A percentile compares a stretch with the other conserved stretches of the same genome.
These are phyloP conservation scores for Tanytarsus gracilentus DNA, from an alignment of 2,888 invertebrate genomes.

Conservation along the genomic window DNA sequence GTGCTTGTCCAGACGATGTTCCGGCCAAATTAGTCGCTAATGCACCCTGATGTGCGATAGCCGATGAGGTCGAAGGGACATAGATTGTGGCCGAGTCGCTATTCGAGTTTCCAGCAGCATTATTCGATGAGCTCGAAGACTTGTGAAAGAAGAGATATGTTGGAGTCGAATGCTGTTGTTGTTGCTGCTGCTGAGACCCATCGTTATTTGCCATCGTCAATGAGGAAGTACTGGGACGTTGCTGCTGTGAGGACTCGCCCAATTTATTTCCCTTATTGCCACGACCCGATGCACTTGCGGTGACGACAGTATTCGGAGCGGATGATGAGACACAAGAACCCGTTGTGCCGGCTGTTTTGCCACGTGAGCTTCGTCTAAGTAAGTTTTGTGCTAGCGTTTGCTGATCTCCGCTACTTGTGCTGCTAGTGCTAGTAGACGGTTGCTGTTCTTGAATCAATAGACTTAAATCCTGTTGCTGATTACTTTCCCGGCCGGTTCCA, in stretches of 20 bases:
- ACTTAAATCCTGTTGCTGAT: neutral
- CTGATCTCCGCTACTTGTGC: conserved; percentile 13
- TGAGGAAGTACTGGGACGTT: conserved; percentile 34
- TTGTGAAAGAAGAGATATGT: conserved; percentile 23
- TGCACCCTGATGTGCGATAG: conserved; percentile 30
- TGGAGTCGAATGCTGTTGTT: conserved; percentile 8
- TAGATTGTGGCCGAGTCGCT: conserved; percentile 29
- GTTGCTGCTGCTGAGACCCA: conserved; percentile 14
- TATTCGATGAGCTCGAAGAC: neutral
- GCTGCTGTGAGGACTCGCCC: too few species aligned
- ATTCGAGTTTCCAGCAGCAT: conserved; percentile 24
- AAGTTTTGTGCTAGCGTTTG: conserved; percentile 34
- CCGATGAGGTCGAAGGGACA: conserved; percentile 29
- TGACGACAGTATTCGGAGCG: conserved; percentile 28
- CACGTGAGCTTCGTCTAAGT: conserved; percentile 43
- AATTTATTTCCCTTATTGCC: conserved; percentile 26
- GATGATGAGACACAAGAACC: conserved; percentile 39
- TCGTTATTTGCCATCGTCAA: conserved; percentile 31
- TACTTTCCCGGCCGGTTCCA: conserved; percentile 32
- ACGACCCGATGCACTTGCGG: conserved; percentile 29
- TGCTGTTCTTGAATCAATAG: conserved; percentile 33
- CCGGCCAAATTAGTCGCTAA: conserved; percentile 11
- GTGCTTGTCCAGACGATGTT: neutral
- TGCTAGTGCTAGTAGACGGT: conserved; percentile 30
- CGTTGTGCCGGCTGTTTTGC: conserved; percentile 38